Base-by-base conservation (phyloP, 1,140 invertebrate genomes). In the Araneus ventricosus region DNA sequence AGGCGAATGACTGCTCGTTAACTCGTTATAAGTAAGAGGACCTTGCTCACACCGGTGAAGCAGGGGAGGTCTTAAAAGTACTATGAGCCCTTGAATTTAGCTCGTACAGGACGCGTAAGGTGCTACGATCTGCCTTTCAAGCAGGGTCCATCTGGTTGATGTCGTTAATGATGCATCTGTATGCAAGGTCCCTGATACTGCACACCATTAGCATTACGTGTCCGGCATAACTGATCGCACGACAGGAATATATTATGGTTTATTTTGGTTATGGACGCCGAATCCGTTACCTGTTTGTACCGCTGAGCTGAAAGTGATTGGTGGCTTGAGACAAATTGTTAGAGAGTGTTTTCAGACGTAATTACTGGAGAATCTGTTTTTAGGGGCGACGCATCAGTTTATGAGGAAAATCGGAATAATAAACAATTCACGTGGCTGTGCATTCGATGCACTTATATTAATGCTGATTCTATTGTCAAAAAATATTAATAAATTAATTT, bases 131-230 rank as follows among this genome's bases (percentile, higher is more conserved):
- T 41, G 61, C 87, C 87, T 88, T 70, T 57, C 45, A 88, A 70
- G 39, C 37, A 37, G 45, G 88, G 37, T 63, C 63, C 61, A 45
- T n/a, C 63, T 67, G 61, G 37, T 75, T 27, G 39, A 90, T 57
- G 75, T 39, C 39, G 67, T 80, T 90, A 90, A 90, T 90, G 75
- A 59, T 52, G 70, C 63, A 90, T 90, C 75, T 90, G 75, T 90
- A 90, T 90, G 88, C 88, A 70, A 90, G 88, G 70, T 52, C 70
- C 27, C 39, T 27, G 75, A 59, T 67, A 57, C 30, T 57, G 88
- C 45, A n/a, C 67, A 80, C 88, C 88, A 90, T 90, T 90, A 90
- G 52, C 41, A 79, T 79, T 90, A 90, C 88, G 88, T 90, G 88
- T 90, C 57, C 57, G 52, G 88, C 75, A 90, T 90, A 90, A 57